Evolutionary conservation across 1,140 invertebrate genomes (phyloP), one percentile per base, ranked within the genome.

Genomic region (Cotesia vestalis): DNA sequence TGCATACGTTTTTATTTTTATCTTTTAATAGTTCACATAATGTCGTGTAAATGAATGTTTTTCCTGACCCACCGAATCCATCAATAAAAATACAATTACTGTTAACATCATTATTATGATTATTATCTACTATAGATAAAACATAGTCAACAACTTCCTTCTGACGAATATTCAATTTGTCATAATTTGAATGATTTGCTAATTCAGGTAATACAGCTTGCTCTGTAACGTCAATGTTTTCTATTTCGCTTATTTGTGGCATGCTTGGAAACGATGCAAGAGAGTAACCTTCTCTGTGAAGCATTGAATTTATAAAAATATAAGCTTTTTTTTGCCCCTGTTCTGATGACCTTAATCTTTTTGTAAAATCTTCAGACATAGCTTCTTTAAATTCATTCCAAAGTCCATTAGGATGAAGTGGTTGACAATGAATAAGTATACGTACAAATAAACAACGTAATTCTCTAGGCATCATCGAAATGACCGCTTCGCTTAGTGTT

Each of bases 401-500:
- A 55, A 55, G 53, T 55, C 55, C 66, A 55, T 67, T 27, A 3
- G 66, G 66, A 34, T 20, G 20, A 20, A 20, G 20, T 20, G 20
- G 20, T 20, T 20, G 20, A 20, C 20, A 20, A 20, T 20, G 52
- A 27, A 55, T 35, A 8, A 67, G 36, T 8, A 67, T 57, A 4
- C 66, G 52, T 53, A 55, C 20, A 55, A 67, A 67, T 55, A 67
- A 55, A 4, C 52, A 51, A 4, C 51, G 14, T 36, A 67, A 55
- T 55, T 67, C 51, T 53, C 20, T 60, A 1, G 53, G 53, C 53
- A 55, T n/a, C 53, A 55, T 55, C 53, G 12, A 9, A 14, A 8
- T 14, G 12, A 14, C 53, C 1, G 53, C 71, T 53, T 67, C 71
- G 35, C 68, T 34, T 35, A 73, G 57, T 36, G 71, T 59, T 34